A percentile compares a stretch with the other conserved stretches of the same genome.
phyloP scores from a whole-genome alignment of 2,888 invertebrate species.

The Ennomos fuscantarius region DNA sequence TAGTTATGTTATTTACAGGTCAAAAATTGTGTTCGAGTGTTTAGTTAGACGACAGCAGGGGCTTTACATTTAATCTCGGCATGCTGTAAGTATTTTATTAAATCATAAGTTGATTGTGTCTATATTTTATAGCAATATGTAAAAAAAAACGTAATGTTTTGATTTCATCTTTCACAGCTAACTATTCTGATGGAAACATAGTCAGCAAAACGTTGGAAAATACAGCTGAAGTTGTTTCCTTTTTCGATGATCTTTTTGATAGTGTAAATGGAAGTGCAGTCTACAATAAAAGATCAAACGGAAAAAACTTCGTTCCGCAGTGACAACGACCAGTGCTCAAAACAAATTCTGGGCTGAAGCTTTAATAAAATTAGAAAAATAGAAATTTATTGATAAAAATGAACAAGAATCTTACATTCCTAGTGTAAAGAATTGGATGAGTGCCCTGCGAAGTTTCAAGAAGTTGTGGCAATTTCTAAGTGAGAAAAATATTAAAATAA shows the following conservation, averaged over 20 bases:
- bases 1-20: conserved; percentile 1
- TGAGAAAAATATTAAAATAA: neutral
- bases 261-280: neutral
- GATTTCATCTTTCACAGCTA: neutral
- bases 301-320: neutral
- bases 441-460: neutral
- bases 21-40: conserved; percentile 8
- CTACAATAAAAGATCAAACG: neutral
- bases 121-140: too few relatives aligned
- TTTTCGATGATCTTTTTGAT: conserved; percentile 1
- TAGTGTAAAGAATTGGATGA: neutral
- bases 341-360: conserved; percentile 2
- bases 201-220: conserved; percentile 2
- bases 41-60: conserved; percentile 7
- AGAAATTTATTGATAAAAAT: too few relatives aligned
- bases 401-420: too few relatives aligned
- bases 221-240: conserved; percentile 1
- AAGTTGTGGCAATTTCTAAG: conserved; percentile 1
- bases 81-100: conserved; percentile 1
- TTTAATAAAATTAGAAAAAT: neutral
- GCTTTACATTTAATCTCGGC: too few relatives aligned
- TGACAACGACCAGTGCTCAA: neutral
- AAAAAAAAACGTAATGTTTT: too few relatives aligned
- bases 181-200: conserved; percentile 3
- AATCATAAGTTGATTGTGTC: too few relatives aligned